Evolutionary conservation across 2,888 invertebrate genomes (phyloP).

Genomic region (Sinelater perroti): DNA sequence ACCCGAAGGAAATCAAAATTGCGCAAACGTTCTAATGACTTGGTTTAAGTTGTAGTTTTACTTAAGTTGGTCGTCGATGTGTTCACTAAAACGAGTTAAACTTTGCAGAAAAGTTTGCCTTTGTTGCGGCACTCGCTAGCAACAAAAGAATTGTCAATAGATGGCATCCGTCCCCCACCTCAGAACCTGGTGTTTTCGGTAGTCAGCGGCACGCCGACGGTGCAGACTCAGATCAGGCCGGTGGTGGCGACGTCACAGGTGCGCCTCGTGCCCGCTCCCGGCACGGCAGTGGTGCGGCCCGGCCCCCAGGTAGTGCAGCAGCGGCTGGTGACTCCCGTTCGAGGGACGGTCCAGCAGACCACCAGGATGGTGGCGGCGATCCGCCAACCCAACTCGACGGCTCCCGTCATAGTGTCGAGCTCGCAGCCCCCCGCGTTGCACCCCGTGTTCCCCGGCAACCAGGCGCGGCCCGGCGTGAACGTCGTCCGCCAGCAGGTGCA

Average conservation of each 20-base stretch:
- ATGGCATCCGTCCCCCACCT: conserved; percentile 92
- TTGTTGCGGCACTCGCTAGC: conserved; percentile 89
- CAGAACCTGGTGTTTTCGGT: conserved; percentile 72
- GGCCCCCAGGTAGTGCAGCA: conserved; percentile 66
- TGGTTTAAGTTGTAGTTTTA: too few species aligned
- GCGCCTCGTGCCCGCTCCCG: conserved; percentile 67
- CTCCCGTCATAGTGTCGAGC: conserved; percentile 56
- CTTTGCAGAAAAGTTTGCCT: conserved; percentile 90
- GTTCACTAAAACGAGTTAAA: too few species aligned
- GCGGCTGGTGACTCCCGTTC: conserved; percentile 64
- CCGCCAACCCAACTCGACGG: conserved; percentile 53
- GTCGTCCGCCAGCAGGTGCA: conserved; percentile 53
- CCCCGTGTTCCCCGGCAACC: conserved; percentile 55
- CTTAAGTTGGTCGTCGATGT: too few species aligned
- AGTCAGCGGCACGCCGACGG: conserved; percentile 59
- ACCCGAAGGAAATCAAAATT: too few species aligned
- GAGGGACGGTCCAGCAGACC: conserved; percentile 53
- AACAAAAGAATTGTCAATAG: conserved; percentile 90
- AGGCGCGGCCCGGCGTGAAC: conserved; percentile 47
- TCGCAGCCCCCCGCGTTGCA: conserved; percentile 61
- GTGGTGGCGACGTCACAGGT: conserved; percentile 69
- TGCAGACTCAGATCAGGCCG: conserved; percentile 59
- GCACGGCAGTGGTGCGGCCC: conserved; percentile 63
- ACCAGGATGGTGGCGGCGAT: conserved; percentile 58
- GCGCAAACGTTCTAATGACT: too few species aligned